These are phyloP conservation scores for Myotis yumanensis DNA, from an alignment of 2,113 vertebrate species.

Conservation along the genomic window DNA sequence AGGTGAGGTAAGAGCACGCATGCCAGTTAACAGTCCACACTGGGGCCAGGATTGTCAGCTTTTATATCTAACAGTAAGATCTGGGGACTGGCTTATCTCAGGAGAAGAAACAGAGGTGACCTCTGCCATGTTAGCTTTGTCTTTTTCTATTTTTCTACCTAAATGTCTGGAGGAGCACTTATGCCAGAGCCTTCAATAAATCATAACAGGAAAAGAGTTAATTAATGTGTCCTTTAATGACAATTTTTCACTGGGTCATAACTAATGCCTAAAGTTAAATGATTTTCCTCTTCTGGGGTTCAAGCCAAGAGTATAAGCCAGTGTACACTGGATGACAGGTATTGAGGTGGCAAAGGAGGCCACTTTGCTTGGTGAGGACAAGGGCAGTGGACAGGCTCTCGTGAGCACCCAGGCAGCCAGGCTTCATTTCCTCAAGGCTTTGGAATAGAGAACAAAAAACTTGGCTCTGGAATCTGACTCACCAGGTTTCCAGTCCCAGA, in stretches of 20 bases:
- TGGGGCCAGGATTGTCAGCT: background rate
- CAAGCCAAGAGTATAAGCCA: background rate
- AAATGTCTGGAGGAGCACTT: background rate
- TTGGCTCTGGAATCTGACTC: background rate
- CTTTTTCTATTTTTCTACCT: constrained; percentile 10
- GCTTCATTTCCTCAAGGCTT: background rate
- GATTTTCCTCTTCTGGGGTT: background rate
- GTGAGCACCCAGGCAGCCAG: background rate
- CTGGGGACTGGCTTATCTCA: background rate
- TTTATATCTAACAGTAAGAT: background rate
- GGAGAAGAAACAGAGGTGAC: background rate
- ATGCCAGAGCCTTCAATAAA: background rate
- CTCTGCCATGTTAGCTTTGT: background rate
- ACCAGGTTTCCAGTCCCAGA: background rate
- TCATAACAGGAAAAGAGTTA: constrained; percentile 43
- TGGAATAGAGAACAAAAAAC: background rate
- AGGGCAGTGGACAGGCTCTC: background rate
- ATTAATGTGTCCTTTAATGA: constrained; percentile 37
- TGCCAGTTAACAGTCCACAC: background rate
- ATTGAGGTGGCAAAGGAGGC: background rate
- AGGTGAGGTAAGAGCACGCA: accelerated
- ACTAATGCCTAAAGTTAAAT: constrained; percentile 26
- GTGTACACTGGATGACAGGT: background rate
- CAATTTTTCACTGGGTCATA: constrained; percentile 8
- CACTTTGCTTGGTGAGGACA: background rate